A percentile compares a stretch with the other conserved stretches of the same genome.
phyloP scores from a whole-genome alignment of 2,888 invertebrate species.

The Papilio demoleus region DNA sequence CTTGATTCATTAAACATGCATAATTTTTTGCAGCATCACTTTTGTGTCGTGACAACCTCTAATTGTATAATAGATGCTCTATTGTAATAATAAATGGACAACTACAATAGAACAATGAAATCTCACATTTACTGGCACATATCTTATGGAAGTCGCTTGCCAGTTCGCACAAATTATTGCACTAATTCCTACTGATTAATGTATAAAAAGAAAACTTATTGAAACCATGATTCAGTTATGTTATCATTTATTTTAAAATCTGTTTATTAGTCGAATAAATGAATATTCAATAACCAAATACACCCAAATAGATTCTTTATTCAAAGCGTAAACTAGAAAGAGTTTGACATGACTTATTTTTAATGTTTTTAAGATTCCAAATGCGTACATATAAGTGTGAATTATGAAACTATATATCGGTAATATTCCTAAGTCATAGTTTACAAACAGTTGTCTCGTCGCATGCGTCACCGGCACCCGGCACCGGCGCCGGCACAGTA shows the following conservation, averaged over 20 bases:
- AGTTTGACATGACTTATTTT: too few species aligned
- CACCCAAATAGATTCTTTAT: too few species aligned
- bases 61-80: constrained; percentile 53
- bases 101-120: constrained; percentile 79
- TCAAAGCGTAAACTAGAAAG: too few species aligned
- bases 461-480: constrained; percentile 52
- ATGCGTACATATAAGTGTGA: background rate
- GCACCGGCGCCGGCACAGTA: constrained; percentile 53
- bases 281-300: too few species aligned
- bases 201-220: background rate
- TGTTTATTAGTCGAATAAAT: background rate
- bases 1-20: constrained; percentile 14
- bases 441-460: constrained; percentile 63
- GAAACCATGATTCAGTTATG: background rate
- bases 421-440: constrained; percentile 45
- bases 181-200: constrained; percentile 42
- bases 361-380: too few species aligned
- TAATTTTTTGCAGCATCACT: constrained; percentile 43
- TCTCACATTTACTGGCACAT: constrained; percentile 71
- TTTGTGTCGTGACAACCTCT: constrained; percentile 66
- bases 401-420: constrained; percentile 4
- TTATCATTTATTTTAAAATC: background rate
- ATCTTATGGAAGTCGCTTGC: constrained; percentile 57
- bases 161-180: constrained; percentile 64
- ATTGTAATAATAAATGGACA: constrained; percentile 68